phyloP scores from a whole-genome alignment of 1,140 invertebrate species.

The Monomorium pharaonis region DNA sequence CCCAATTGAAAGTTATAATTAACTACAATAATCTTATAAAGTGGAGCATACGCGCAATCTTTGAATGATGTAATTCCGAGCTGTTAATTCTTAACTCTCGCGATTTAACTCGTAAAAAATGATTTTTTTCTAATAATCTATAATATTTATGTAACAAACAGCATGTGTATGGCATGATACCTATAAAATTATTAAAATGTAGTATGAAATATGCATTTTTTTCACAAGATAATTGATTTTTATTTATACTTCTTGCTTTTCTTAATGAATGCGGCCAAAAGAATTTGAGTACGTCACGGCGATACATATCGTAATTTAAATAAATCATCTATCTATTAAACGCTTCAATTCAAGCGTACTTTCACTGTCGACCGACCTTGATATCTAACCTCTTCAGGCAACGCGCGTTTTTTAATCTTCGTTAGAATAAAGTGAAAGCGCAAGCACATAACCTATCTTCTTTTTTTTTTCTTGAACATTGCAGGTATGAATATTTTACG shows the following conservation, averaged over 20 bases:
- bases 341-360: not conserved
- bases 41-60: not conserved
- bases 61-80: too few species aligned
- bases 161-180: too few species aligned
- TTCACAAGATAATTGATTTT: not conserved
- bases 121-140: not conserved
- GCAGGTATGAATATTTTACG: not conserved
- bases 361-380: conserved; percentile 39
- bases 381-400: conserved; percentile 10
- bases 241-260: not conserved
- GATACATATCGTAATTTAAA: not conserved
- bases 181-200: not conserved
- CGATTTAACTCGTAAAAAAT: not conserved
- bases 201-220: not conserved
- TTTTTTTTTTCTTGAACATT: not conserved
- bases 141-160: not conserved
- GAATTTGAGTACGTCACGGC: not conserved
- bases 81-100: not conserved
- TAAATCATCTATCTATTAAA: conserved; percentile 12
- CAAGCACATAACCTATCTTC: not conserved
- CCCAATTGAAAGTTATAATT: not conserved
- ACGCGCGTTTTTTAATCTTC: not conserved
- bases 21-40: conserved; percentile 26
- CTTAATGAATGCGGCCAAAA: not conserved
- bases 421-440: conserved; percentile 23